Conservation (phyloP, 2,797 vertebrate genomes). For the Carduelis carduelis region DNA sequence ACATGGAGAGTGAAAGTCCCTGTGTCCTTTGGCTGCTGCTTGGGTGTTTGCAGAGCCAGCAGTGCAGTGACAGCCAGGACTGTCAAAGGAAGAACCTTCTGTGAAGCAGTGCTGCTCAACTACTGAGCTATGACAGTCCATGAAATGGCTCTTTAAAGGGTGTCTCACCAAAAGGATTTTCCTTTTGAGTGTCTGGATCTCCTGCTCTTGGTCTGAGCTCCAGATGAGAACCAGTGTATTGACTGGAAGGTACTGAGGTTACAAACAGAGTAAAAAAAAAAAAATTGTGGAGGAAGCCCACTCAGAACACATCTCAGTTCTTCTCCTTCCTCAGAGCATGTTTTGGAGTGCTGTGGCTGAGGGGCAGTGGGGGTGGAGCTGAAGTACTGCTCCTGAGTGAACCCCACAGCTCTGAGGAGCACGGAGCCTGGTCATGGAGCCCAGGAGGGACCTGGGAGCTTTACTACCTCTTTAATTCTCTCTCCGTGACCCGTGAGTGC, state of each 20-base stretch:
- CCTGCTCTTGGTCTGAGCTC: neutral
- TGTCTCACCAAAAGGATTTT: neutral
- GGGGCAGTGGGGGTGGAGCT: rapidly evolving
- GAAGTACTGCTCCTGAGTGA: neutral
- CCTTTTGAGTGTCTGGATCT: neutral
- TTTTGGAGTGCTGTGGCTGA: neutral
- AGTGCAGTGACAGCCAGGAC: neutral
- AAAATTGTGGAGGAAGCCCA: neutral
- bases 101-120: neutral
- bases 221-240: neutral
- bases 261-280: neutral
- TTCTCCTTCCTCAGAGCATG: neutral
- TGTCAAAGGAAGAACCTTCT: neutral
- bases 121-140: neutral
- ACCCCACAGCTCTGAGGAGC: neutral
- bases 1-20: neutral
- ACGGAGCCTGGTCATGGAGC: neutral
- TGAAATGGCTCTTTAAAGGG: neutral
- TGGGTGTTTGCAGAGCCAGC: neutral
- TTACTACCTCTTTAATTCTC: neutral
- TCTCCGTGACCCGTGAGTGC: rapidly evolving
- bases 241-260: neutral
- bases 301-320: neutral
- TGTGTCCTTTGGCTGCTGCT: neutral
- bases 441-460: neutral